phyloP scores from a whole-genome alignment of 2,113 vertebrate genomes.

The Gallinago media region DNA sequence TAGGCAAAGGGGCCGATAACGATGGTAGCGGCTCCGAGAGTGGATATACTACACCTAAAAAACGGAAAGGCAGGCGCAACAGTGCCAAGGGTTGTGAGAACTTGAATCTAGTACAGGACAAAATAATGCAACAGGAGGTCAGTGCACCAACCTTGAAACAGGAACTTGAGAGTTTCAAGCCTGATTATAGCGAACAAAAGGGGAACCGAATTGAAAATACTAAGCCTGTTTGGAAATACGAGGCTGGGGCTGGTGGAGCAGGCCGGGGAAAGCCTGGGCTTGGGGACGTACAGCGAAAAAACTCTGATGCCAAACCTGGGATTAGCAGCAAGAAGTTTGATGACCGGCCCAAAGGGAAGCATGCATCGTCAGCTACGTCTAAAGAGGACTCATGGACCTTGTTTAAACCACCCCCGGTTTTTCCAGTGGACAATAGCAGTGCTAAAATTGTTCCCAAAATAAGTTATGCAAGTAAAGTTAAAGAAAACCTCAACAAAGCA shows the following conservation, averaged over 20 bases:
- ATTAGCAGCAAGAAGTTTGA: constrained; percentile 89
- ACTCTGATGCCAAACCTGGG: constrained; percentile 88
- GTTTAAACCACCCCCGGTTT: constrained; percentile 97
- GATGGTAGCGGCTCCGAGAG: constrained; percentile 95
- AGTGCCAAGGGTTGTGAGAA: constrained; percentile 88
- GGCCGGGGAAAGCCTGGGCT: constrained; percentile 75
- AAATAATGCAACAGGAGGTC: constrained; percentile 85
- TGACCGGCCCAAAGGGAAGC: constrained; percentile 93
- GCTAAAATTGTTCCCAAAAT: constrained; percentile 99
- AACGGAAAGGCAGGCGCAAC: constrained; percentile 89
- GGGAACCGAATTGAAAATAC: constrained; percentile 79
- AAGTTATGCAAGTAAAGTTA: constrained; percentile 99
- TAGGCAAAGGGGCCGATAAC: constrained; percentile 88
- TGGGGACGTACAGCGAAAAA: constrained; percentile 87
- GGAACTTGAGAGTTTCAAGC: constrained; percentile 82
- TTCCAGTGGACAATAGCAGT: constrained; percentile 99
- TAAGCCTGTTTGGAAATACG: constrained; percentile 84
- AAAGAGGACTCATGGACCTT: constrained; percentile 99
- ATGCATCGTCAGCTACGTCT: constrained; percentile 78
- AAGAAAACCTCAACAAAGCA: constrained; percentile 99
- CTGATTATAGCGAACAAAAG: constrained; percentile 83
- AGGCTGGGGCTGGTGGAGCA: constrained; percentile 76
- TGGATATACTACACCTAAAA: constrained; percentile 94
- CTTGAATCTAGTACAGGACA: constrained; percentile 86
- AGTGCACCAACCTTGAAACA: constrained; percentile 76